Evolutionary conservation across 2,797 vertebrate genomes (phyloP).

Genomic region (Diceros bicornis): DNA sequence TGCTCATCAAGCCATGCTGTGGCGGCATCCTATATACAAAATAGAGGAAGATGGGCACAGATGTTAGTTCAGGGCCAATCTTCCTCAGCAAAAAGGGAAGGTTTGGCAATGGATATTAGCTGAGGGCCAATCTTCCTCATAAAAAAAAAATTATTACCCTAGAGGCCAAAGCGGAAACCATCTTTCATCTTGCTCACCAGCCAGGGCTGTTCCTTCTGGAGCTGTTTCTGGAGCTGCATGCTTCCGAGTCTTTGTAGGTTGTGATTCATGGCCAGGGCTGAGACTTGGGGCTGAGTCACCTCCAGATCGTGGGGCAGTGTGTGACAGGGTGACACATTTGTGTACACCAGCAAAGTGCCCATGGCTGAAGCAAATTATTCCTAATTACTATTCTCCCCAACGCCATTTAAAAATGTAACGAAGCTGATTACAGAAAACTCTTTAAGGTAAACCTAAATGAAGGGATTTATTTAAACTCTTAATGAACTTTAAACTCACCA

Average conservation of each 20-base stretch:
- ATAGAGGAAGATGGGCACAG: no score
- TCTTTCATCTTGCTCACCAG: background rate
- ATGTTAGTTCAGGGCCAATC: no score
- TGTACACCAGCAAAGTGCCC: background rate
- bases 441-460: constrained; percentile 64
- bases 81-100: no score
- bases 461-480: constrained; percentile 73
- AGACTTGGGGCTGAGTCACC: background rate
- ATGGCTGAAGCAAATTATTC: background rate
- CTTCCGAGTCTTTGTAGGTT: rapidly evolving
- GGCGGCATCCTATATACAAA: no score
- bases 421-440: constrained; percentile 63
- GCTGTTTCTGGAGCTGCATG: no score
- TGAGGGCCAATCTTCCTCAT: no score
- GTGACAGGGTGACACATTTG: background rate
- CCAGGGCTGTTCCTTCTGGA: background rate
- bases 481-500: constrained; percentile 64
- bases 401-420: constrained; percentile 60
- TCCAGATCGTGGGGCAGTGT: background rate
- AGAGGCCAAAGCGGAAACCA: background rate
- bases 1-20: no score
- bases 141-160: no score
- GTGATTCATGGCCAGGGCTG: background rate
- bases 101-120: no score
- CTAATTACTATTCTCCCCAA: constrained; percentile 44